Conservation (phyloP, 2,113 vertebrate genomes). For the Erinaceus europaeus region DNA sequence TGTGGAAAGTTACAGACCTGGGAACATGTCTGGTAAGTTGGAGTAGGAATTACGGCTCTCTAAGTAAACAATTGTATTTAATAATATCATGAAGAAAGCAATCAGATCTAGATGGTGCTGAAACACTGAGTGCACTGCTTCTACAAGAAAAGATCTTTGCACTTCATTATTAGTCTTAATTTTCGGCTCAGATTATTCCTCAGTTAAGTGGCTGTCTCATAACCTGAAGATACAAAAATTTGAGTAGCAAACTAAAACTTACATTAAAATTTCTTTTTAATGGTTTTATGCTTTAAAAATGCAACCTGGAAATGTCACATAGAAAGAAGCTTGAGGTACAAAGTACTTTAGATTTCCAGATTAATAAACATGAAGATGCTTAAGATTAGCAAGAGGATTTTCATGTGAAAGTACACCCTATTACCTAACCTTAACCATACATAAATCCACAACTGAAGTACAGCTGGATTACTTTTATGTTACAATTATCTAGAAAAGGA, state of each 20-base stretch:
- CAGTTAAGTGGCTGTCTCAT: not conserved
- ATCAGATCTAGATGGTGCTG: too few relatives aligned
- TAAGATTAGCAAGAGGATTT: not conserved
- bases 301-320: not conserved
- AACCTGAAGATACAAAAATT: slow-evolving; percentile 21
- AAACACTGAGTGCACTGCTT: too few relatives aligned
- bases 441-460: not conserved
- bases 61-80: too few relatives aligned
- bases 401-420: not conserved
- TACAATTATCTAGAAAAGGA: not conserved
- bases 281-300: slow-evolving; percentile 46
- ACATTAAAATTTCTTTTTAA: not conserved
- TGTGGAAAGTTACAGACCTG: too few relatives aligned
- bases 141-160: too few relatives aligned
- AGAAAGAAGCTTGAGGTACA: slow-evolving; percentile 31
- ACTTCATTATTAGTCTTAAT: too few relatives aligned
- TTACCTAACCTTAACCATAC: not conserved
- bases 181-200: too few relatives aligned
- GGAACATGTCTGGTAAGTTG: too few relatives aligned
- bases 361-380: not conserved
- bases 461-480: not conserved
- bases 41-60: too few relatives aligned
- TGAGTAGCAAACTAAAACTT: slow-evolving; percentile 22
- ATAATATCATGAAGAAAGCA: too few relatives aligned
- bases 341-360: not conserved